Percentiles rank a stretch among this genome's conserved stretches.
Evolutionary conservation across 2,888 invertebrate genomes (phyloP).

Genomic region (Syritta pipiens): DNA sequence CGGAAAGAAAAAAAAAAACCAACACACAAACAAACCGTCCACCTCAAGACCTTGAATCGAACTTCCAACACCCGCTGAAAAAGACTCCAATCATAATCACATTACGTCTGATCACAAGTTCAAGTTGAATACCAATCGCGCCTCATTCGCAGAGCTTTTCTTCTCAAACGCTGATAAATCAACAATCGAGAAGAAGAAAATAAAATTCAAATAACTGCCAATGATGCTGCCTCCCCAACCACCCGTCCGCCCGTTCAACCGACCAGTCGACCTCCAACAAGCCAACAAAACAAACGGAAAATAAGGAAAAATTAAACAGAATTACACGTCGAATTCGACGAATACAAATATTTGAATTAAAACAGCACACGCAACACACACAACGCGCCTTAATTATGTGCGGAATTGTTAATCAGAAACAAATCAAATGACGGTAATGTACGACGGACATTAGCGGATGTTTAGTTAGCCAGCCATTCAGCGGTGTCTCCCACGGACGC

Average conservation of each 20-base stretch:
- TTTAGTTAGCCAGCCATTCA: slow-evolving; percentile 2
- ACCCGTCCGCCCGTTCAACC: slow-evolving; percentile 1
- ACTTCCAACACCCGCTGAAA: slow-evolving; percentile 3
- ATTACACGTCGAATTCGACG: slow-evolving; percentile 51
- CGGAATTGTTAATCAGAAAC: slow-evolving; percentile 60
- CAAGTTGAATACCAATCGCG: slow-evolving; percentile 55
- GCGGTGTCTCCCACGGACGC: slow-evolving; percentile 27
- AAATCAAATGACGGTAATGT: slow-evolving; percentile 53
- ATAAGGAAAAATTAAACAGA: slow-evolving; percentile 54
- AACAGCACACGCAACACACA: not conserved
- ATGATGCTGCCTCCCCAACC: slow-evolving; percentile 31
- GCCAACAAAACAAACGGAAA: slow-evolving; percentile 40
- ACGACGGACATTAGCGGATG: not conserved
- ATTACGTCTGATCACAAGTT: slow-evolving; percentile 60
- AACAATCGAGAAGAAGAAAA: slow-evolving; percentile 27
- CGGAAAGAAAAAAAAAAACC: too few relatives aligned
- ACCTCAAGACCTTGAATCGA: slow-evolving; percentile 34
- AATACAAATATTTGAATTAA: slow-evolving; percentile 63
- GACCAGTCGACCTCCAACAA: too few relatives aligned
- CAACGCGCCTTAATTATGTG: slow-evolving; percentile 40
- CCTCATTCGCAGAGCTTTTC: slow-evolving; percentile 25
- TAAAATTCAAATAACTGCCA: slow-evolving; percentile 24
- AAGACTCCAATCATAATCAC: slow-evolving; percentile 33
- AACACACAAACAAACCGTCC: too few relatives aligned
- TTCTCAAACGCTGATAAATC: slow-evolving; percentile 30